Evolutionary conservation across 1,140 invertebrate genomes (phyloP), one percentile per base, ranked within the genome.

Genomic region (Prorops nasuta): DNA sequence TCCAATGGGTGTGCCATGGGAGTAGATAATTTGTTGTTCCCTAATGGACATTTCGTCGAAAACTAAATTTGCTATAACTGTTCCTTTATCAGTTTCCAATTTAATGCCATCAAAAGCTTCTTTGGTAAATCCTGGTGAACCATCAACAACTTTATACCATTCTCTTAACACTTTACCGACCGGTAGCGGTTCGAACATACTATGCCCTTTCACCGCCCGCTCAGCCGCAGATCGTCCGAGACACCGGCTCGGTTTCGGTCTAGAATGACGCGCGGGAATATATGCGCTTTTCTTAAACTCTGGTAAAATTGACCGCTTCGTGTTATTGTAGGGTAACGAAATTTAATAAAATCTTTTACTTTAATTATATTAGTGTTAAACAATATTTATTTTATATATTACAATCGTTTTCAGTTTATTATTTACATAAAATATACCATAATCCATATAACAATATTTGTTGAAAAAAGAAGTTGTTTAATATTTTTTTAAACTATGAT

Each of bases 281-380:
- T n/a, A n/a, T n/a, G n/a, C n/a, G n/a, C n/a, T n/a, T n/a, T n/a
- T n/a, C n/a, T n/a, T n/a, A n/a, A n/a, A 3, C 19, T 49, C 18
- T 22, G 16, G 34, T 51, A 38, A 44, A 50, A 47, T 37, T 50
- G 49, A 31, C 20, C 31, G 24, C 49, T 50, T 50, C 12, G 18
- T 50, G 34, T 50, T 50, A 50, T 50, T 44, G 15, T 39, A 50
- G 34, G 35, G 20, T 38, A 50, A 51, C 18, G 1, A 44, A 38
- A 44, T 50, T 20, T n/a, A n/a, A n/a, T n/a, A n/a, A n/a, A n/a
- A n/a, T n/a, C n/a, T n/a, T n/a, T n/a, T n/a, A n/a, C n/a, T n/a
- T n/a, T n/a, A n/a, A n/a, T n/a, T n/a, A n/a, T n/a, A n/a, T n/a
- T n/a, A n/a, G n/a, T n/a, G n/a, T n/a, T n/a, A n/a, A n/a, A n/a